Evolutionary conservation across 35 echinoderm and acorn worm species (phyloP).

Genomic region (Ptychodera flava): DNA sequence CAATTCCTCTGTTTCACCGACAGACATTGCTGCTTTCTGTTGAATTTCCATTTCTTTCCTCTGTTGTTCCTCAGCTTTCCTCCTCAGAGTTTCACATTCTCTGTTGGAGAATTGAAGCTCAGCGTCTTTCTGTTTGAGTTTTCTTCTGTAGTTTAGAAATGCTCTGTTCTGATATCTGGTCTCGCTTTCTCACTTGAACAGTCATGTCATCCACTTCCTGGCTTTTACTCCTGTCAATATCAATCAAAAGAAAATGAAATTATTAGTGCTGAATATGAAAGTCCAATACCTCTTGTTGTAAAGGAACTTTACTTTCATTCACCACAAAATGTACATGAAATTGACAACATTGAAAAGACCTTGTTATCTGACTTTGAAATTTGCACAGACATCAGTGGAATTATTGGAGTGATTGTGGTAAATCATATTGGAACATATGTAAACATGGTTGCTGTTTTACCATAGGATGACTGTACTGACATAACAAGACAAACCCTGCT

Average conservation of each 20-base stretch:
- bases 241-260: neutral
- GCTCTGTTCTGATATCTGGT: conserved; percentile 57
- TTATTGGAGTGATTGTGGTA: too few relatives aligned
- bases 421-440: too few relatives aligned
- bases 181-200: conserved; percentile 33
- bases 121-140: conserved; percentile 42
- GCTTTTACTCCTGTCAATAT: conserved; percentile 47
- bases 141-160: conserved; percentile 59
- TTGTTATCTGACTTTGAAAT: too few relatives aligned
- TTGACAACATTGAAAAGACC: too few relatives aligned
- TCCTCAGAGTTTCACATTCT: conserved; percentile 28
- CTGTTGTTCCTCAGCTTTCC: conserved; percentile 19
- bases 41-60: conserved; percentile 23
- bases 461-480: too few relatives aligned
- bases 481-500: too few relatives aligned
- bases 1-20: conserved; percentile 40
- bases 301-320: neutral
- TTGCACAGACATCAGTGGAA: too few relatives aligned
- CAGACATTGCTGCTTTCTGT: conserved; percentile 16
- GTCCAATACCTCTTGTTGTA: neutral
- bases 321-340: neutral
- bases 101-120: neutral
- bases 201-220: conserved; percentile 68
- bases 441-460: too few relatives aligned
- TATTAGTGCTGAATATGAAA: neutral